A percentile compares a stretch with the other conserved stretches of the same genome.
phyloP scores from a whole-genome alignment of 2,888 invertebrate species.

The Carcina quercana region DNA sequence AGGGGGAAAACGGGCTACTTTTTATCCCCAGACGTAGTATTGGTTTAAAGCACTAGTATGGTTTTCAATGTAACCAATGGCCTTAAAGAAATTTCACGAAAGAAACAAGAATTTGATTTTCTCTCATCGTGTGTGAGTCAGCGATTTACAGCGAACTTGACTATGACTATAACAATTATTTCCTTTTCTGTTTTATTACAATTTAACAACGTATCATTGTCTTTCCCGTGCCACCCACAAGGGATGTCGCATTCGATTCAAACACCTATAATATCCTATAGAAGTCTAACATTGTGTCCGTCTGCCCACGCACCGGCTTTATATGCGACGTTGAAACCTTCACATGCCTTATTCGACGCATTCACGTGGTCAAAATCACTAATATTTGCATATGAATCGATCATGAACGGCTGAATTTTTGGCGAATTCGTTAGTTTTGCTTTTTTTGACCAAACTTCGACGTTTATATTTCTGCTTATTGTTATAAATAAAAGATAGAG shows the following conservation, averaged over 20 bases:
- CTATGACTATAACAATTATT: too few species aligned
- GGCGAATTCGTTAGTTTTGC: not conserved
- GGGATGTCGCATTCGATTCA: conserved; percentile 19
- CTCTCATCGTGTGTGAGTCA: too few species aligned
- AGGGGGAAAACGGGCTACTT: too few species aligned
- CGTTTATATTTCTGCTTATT: conserved; percentile 1
- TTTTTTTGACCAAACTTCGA: not conserved
- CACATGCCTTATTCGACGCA: conserved; percentile 33
- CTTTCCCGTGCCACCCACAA: conserved; percentile 25
- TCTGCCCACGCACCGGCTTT: conserved; percentile 42
- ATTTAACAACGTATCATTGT: conserved; percentile 18
- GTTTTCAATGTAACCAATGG: too few species aligned
- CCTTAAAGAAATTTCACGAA: too few species aligned
- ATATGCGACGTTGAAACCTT: conserved; percentile 44
- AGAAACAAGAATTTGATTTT: too few species aligned
- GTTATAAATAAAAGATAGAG: too few species aligned
- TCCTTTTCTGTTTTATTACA: too few species aligned
- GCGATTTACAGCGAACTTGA: too few species aligned
- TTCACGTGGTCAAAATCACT: conserved; percentile 29
- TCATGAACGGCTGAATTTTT: conserved; percentile 2
- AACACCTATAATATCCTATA: conserved; percentile 22
- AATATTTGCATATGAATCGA: conserved; percentile 28
- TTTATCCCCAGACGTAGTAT: too few species aligned
- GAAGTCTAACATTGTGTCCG: conserved; percentile 15
- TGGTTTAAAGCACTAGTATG: too few species aligned